Percentiles rank a stretch among this genome's conserved stretches.
phyloP scores from a whole-genome alignment of 2,888 invertebrate genomes.

The Mimumesa dahlbomi region DNA sequence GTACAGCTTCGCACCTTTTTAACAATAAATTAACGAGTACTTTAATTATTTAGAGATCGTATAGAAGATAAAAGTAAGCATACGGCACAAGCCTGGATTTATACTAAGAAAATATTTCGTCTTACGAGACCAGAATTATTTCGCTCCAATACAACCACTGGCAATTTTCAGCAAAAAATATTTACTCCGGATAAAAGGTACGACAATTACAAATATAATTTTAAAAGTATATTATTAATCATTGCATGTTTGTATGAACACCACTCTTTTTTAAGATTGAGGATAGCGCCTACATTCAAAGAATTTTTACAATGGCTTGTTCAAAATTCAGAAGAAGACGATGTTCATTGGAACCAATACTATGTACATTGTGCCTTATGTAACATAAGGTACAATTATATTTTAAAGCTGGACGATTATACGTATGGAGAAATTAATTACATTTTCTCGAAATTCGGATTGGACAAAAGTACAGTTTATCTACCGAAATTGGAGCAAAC shows the following conservation, averaged over 20 bases:
- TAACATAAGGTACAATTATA: constrained; percentile 69
- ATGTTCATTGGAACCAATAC: constrained; percentile 78
- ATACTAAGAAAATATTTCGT: constrained; percentile 74
- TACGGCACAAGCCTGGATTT: constrained; percentile 77
- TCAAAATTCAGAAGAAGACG: constrained; percentile 67
- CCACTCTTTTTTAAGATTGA: constrained; percentile 66
- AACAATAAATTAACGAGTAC: too few species aligned
- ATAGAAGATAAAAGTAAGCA: constrained; percentile 77
- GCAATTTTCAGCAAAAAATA: constrained; percentile 66
- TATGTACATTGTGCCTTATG: constrained; percentile 76
- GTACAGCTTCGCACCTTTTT: too few species aligned
- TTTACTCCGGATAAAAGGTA: constrained; percentile 72
- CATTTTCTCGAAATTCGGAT: constrained; percentile 65
- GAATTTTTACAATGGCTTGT: constrained; percentile 77
- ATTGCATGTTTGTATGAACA: constrained; percentile 6
- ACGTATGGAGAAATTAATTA: constrained; percentile 65
- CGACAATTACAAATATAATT: neutral
- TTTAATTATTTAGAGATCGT: constrained; percentile 68
- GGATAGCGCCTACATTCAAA: constrained; percentile 74
- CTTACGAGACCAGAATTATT: constrained; percentile 76
- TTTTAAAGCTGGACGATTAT: constrained; percentile 75
- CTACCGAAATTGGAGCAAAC: constrained; percentile 68
- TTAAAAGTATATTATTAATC: neutral
- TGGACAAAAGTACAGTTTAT: constrained; percentile 51
- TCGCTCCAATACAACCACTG: constrained; percentile 62